These are phyloP conservation scores for Spilarctia lutea DNA, from an alignment of 2,888 invertebrate species.

Conservation along the genomic window DNA sequence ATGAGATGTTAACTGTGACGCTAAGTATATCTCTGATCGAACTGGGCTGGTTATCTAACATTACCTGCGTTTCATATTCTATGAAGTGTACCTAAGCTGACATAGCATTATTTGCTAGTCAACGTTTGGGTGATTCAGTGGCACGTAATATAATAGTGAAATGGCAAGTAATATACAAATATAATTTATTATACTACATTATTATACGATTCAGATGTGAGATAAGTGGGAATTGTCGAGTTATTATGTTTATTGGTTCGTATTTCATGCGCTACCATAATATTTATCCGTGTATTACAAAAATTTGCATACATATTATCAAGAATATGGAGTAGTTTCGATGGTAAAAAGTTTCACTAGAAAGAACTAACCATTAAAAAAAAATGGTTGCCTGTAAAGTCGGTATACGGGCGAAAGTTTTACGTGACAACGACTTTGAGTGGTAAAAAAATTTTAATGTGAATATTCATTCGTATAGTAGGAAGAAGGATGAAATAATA, in stretches of 20 bases:
- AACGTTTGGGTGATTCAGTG: background rate
- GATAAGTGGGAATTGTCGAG: background rate
- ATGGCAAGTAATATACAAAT: background rate
- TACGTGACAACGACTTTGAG: too few relatives aligned
- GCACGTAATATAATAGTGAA: too few relatives aligned
- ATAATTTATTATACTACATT: background rate
- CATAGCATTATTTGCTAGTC: background rate
- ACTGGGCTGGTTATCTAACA: background rate
- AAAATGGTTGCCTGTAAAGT: too few relatives aligned
- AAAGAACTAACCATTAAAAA: too few relatives aligned
- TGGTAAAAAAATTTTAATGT: too few relatives aligned
- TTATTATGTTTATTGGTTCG: background rate
- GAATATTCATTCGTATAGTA: too few relatives aligned
- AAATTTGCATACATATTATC: background rate
- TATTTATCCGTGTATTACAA: background rate
- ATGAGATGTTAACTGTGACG: too few relatives aligned
- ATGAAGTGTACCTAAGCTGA: background rate
- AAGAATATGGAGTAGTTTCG: background rate
- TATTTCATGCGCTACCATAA: background rate
- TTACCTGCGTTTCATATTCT: background rate
- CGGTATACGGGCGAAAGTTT: too few relatives aligned
- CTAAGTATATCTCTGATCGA: background rate
- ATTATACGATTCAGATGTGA: background rate
- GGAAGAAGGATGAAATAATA: too few relatives aligned
- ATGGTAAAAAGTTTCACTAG: background rate